Evolutionary conservation across 2,113 vertebrate species (phyloP).

Genomic region (Grammomys surdaster): DNA sequence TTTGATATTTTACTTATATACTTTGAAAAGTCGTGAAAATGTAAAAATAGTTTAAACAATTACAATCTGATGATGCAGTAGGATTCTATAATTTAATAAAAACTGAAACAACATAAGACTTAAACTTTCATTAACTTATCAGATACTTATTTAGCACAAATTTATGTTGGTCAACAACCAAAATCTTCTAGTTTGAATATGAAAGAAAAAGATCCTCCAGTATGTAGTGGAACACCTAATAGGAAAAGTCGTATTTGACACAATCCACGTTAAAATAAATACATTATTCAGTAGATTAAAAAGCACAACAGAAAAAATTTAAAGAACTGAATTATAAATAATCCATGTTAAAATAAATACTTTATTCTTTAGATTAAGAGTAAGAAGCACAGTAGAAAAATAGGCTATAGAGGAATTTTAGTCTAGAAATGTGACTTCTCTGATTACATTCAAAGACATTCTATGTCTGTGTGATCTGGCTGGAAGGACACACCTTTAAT

Average conservation of each 20-base stretch:
- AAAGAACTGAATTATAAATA: neutral
- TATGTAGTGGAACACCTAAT: neutral
- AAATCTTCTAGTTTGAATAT: neutral
- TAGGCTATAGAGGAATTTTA: no score
- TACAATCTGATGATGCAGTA: neutral
- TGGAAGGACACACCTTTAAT: no score
- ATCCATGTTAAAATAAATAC: no score
- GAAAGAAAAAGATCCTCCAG: neutral
- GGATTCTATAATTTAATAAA: neutral
- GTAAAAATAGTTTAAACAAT: neutral
- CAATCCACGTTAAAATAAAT: neutral
- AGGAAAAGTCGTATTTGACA: neutral
- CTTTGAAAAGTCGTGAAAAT: neutral
- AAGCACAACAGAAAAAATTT: neutral
- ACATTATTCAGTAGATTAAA: neutral
- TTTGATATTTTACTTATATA: neutral
- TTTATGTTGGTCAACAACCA: neutral
- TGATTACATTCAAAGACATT: no score
- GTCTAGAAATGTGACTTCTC: no score
- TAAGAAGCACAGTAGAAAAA: no score
- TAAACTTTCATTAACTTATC: neutral
- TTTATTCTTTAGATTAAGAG: no score
- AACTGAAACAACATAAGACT: neutral
- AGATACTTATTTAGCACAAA: neutral
- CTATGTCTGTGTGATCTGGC: no score